Percentiles rank a stretch among this genome's conserved stretches.
phyloP scores from a whole-genome alignment of 1,140 invertebrate genomes.

The Heliconius eleuchia region DNA sequence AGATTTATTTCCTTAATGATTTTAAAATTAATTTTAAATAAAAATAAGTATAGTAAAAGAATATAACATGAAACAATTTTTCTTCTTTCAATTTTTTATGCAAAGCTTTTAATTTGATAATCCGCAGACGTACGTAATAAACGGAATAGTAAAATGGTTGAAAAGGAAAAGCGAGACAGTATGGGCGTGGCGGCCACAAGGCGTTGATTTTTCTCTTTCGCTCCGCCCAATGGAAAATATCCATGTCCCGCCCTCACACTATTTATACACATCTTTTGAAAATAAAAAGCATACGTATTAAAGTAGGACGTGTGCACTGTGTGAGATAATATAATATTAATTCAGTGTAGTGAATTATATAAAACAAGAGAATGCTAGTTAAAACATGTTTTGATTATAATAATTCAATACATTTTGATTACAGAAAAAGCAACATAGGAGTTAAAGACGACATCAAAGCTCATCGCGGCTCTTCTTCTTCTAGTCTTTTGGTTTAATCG shows the following conservation, averaged over 20 bases:
- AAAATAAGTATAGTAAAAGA: not conserved
- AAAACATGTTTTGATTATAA: not conserved
- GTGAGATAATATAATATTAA: not conserved
- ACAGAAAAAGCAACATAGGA: not conserved
- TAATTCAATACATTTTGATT: not conserved
- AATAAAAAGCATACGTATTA: slow-evolving; percentile 36
- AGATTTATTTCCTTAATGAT: not conserved
- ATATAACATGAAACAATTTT: not conserved
- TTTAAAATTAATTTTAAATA: not conserved
- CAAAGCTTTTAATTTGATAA: slow-evolving; percentile 42
- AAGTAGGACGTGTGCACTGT: not conserved
- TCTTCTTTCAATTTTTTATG: slow-evolving; percentile 20
- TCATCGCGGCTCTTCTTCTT: too few species aligned
- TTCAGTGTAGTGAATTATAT: not conserved
- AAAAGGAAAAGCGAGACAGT: slow-evolving; percentile 51
- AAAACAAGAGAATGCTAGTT: not conserved
- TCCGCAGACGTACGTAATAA: slow-evolving; percentile 50
- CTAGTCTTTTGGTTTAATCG: too few species aligned
- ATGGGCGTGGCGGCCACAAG: slow-evolving; percentile 67
- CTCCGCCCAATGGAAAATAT: slow-evolving; percentile 72
- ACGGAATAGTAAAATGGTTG: slow-evolving; percentile 54
- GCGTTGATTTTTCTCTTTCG: slow-evolving; percentile 71
- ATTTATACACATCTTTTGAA: slow-evolving; percentile 45
- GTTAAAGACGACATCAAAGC: not conserved
- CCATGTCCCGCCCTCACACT: slow-evolving; percentile 60